phyloP scores from a whole-genome alignment of 2,888 invertebrate genomes.

The Synanthedon formicaeformis region DNA sequence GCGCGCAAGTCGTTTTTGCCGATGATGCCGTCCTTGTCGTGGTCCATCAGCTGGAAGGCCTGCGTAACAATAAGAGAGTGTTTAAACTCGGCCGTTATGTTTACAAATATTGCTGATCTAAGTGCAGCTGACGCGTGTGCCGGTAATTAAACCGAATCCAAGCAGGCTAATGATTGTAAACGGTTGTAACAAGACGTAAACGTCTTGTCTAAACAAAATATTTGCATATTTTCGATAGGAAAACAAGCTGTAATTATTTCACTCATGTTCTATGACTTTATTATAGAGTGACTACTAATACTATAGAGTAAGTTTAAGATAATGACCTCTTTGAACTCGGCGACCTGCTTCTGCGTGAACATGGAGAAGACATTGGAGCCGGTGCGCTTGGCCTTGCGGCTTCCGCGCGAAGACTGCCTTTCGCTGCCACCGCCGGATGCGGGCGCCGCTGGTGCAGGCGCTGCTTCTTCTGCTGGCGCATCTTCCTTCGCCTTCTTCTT shows the following conservation, averaged over 20 bases:
- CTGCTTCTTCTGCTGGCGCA: constrained; percentile 75
- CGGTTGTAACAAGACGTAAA: too few relatives aligned
- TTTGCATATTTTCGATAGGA: not conserved
- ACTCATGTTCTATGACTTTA: not conserved
- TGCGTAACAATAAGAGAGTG: constrained; percentile 26
- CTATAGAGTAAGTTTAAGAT: not conserved
- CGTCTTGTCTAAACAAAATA: not conserved
- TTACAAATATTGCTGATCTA: not conserved
- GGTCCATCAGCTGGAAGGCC: constrained; percentile 96
- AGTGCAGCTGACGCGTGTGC: not conserved
- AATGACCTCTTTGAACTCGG: constrained; percentile 92
- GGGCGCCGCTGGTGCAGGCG: constrained; percentile 76
- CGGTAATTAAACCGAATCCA: not conserved
- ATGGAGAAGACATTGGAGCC: constrained; percentile 97
- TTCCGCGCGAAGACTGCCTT: constrained; percentile 85
- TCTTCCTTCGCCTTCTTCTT: constrained; percentile 78
- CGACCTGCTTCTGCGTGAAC: constrained; percentile 96
- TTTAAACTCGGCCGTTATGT: not conserved
- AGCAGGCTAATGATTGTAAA: too few relatives aligned
- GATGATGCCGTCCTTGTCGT: constrained; percentile 93
- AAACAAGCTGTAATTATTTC: not conserved
- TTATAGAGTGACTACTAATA: not conserved
- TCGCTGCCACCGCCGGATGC: constrained; percentile 71
- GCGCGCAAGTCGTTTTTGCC: constrained; percentile 91
- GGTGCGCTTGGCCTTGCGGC: constrained; percentile 85